Evolutionary conservation across 2,888 invertebrate genomes (phyloP), one percentile per base, ranked within the genome.

Genomic region (Arctia plantaginis): DNA sequence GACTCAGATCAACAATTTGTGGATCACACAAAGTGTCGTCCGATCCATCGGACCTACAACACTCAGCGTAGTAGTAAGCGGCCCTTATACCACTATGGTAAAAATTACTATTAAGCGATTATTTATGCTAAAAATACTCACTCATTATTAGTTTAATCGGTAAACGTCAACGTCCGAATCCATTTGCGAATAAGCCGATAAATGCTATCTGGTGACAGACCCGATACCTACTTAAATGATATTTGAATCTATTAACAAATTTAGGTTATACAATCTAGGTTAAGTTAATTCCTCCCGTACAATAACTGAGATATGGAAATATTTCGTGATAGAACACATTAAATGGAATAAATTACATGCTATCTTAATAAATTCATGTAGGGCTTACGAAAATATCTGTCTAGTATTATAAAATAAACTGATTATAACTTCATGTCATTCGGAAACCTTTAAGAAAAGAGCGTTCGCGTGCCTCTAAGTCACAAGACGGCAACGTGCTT

Each of bases 111-210:
- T 55, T 55, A 55, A 55, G 10, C 23, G 51, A 55, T 55, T n/a
- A 55, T n/a, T 55, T 3, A n/a, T 12, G n/a, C 51, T 55, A 55
- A 55, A 55, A 55, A n/a, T n/a, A 55, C n/a, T 55, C 51, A 23
- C 10, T 55, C n/a, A 55, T 55, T n/a, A 55, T 55, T n/a, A 10
- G 23, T 12, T 7, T 55, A 55, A 55, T 55, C 51, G 51, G 51
- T n/a, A n/a, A 10, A 55, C 51, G 51, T 55, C 51, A 55, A 55
- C n/a, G 33, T 66, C 51, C 51, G 51, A 55, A 55, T 55, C 51
- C 51, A 55, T n/a, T 55, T 55, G 51, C 51, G 51, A 55, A 55
- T 55, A 55, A 55, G 51, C 51, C n/a, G 51, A 55, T 55, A 55
- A 55, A 55, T 35, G 4, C 51, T 55, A 23, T 55, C 51, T n/a